Percentiles rank a stretch among this genome's conserved stretches.
Evolutionary conservation across 2,797 vertebrate species (phyloP).

Genomic region (Morus bassanus): DNA sequence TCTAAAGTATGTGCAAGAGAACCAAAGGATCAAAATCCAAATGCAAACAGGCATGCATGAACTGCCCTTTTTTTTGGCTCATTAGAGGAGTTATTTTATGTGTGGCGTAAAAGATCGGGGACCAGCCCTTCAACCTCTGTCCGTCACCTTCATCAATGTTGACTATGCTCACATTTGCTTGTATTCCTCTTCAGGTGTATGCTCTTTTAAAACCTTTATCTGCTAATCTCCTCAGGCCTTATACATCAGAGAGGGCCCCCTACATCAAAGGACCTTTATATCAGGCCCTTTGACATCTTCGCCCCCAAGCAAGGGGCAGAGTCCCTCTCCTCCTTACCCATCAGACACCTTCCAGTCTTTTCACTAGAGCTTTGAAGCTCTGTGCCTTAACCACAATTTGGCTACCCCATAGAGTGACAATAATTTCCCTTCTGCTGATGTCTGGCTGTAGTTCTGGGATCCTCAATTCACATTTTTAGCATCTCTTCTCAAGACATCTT

Average conservation of each 20-base stretch:
- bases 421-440: not conserved
- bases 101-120: rapidly evolving
- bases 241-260: not conserved
- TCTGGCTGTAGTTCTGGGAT: not conserved
- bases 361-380: not conserved
- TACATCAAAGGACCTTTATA: not conserved
- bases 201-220: not conserved
- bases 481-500: not conserved
- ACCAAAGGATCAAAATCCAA: not conserved
- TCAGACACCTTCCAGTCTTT: not conserved
- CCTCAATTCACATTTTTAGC: not conserved
- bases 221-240: not conserved
- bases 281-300: not conserved
- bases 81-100: not conserved
- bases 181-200: not conserved
- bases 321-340: not conserved
- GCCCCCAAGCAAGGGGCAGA: not conserved
- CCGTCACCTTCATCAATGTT: not conserved
- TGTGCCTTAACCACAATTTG: not conserved
- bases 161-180: not conserved
- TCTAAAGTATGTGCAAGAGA: not conserved
- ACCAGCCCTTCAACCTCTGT: not conserved
- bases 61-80: not conserved
- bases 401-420: too few species aligned
- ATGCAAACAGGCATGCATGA: not conserved